phyloP scores from a whole-genome alignment of 92 coral and sea anemone genomes.

The Parazoanthus atlanticus region DNA sequence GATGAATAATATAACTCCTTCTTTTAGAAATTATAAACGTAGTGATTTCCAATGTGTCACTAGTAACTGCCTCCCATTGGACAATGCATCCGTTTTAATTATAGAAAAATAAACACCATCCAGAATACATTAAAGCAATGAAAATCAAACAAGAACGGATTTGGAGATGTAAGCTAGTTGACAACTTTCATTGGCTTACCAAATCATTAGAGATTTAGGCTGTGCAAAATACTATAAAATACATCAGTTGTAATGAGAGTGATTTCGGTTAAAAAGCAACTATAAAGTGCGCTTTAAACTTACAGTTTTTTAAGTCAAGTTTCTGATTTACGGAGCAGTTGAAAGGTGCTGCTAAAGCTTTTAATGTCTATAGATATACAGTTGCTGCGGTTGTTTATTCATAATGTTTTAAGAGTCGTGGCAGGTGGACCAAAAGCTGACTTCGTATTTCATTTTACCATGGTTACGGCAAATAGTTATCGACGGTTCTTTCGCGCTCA shows the following conservation, averaged over 20 bases:
- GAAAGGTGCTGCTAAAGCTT: neutral
- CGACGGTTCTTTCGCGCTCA: neutral
- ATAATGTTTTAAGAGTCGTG: conserved; percentile 33
- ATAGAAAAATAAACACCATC: neutral
- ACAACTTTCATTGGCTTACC: conserved; percentile 2
- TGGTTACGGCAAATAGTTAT: neutral
- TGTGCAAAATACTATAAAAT: neutral
- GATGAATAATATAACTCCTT: neutral
- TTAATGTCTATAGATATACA: neutral
- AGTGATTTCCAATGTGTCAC: conserved; percentile 21
- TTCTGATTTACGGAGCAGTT: neutral
- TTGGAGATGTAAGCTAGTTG: neutral
- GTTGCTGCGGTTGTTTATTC: conserved; percentile 20
- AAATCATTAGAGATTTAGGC: neutral
- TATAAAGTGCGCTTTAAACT: neutral
- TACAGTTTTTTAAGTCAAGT: neutral
- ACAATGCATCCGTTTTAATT: conserved; percentile 22
- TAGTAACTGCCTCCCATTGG: neutral
- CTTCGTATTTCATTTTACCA: neutral
- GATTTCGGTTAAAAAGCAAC: conserved; percentile 4
- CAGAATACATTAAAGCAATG: conserved; percentile 17
- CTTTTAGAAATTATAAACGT: neutral
- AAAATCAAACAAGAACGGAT: conserved; percentile 17
- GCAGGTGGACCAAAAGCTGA: conserved; percentile 13
- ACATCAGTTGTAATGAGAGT: neutral